A percentile compares a stretch with the other conserved stretches of the same genome.
phyloP scores from a whole-genome alignment of 2,888 invertebrate species.

The Phasia obesa region DNA sequence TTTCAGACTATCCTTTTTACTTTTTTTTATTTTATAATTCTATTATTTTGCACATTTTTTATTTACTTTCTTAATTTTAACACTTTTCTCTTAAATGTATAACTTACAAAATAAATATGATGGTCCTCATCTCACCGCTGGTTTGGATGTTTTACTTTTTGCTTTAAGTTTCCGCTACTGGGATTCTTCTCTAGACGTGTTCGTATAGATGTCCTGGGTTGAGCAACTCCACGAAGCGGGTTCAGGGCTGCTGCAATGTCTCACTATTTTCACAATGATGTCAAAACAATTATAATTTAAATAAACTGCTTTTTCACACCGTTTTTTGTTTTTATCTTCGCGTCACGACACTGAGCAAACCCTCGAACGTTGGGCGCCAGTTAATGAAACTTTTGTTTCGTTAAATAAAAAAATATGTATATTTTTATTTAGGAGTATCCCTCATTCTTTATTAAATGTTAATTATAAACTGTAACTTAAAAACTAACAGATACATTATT shows the following conservation, averaged over 20 bases:
- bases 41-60: too few species aligned
- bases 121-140: not conserved
- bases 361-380: too few species aligned
- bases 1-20: too few species aligned
- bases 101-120: not conserved
- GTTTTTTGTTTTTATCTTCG: too few species aligned
- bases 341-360: too few species aligned
- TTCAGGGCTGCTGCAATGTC: slow-evolving; percentile 12
- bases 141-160: slow-evolving; percentile 4
- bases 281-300: slow-evolving; percentile 6
- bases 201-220: slow-evolving; percentile 9
- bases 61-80: not conserved
- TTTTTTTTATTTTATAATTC: too few species aligned
- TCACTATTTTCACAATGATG: not conserved
- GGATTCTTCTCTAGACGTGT: slow-evolving; percentile 8
- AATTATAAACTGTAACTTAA: too few species aligned
- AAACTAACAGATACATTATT: too few species aligned
- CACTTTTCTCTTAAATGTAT: not conserved
- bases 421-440: too few species aligned
- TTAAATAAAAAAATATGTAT: too few species aligned
- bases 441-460: too few species aligned
- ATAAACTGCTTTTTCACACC: slow-evolving; percentile 4
- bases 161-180: slow-evolving; percentile 9
- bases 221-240: slow-evolving; percentile 4
- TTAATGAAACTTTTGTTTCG: too few species aligned